phyloP scores from a whole-genome alignment of 2,797 vertebrate species.

The Darevskia mixta region DNA sequence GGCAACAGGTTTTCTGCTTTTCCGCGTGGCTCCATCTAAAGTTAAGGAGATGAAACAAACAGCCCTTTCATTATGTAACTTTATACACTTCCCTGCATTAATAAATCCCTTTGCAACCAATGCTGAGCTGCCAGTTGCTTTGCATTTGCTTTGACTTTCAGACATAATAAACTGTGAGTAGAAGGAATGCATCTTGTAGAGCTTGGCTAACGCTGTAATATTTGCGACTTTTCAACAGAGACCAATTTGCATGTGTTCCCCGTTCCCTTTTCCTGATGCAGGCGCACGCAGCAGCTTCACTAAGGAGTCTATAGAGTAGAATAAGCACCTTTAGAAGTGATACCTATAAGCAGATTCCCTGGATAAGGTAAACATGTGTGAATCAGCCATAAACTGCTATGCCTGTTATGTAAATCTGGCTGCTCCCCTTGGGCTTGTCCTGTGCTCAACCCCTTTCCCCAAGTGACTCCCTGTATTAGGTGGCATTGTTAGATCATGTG shows the following conservation, averaged over 20 bases:
- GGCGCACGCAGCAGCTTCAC: not conserved
- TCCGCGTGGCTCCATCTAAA: conserved; percentile 9
- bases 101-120: not conserved
- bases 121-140: conserved; percentile 14
- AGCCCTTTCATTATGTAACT: conserved; percentile 32
- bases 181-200: not conserved
- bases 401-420: conserved; percentile 5
- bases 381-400: not conserved
- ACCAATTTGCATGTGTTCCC: not conserved
- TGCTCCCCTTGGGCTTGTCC: not conserved
- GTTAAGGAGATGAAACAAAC: conserved; percentile 37
- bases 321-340: not conserved
- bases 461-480: not conserved
- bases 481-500: not conserved
- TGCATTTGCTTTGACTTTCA: not conserved
- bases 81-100: conserved; percentile 4
- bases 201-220: not conserved
- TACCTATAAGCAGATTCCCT: not conserved
- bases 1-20: conserved; percentile 24
- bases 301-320: not conserved
- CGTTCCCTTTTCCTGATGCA: not conserved
- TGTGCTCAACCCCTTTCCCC: not conserved
- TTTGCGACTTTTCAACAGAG: not conserved
- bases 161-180: not conserved
- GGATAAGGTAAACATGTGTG: not conserved